Base-by-base conservation (phyloP, 2,888 invertebrate species). In the Hybos culiciformis region DNA sequence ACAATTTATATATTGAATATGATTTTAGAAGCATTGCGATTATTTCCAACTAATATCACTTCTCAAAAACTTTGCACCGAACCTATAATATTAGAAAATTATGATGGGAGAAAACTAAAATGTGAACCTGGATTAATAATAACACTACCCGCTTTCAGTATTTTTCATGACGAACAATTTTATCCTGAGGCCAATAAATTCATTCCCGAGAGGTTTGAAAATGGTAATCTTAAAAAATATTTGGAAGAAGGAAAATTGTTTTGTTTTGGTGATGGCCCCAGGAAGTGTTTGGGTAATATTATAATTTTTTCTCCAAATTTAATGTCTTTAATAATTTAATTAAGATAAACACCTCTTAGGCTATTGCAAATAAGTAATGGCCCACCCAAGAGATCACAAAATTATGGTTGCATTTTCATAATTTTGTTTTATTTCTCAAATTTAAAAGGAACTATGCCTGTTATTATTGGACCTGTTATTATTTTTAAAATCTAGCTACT, bases 261-360 rank as follows among this genome's bases (percentile, higher is more conserved):
- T 39, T 56, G 54, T 3, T 65, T 63, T 34, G 59, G 62, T 1
- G 61, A 65, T 49, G 66, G 64, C 3, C 66, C 64, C 0, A 54
- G 64, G 39, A 43, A 56, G 5, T 66, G 63, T 45, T 50, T 62
- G 38, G 65, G 62, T 60, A 34, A 33, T 3, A 9, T 12, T 0
- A n/a, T n/a, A n/a, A n/a, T n/a, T n/a, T n/a, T n/a, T n/a, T n/a
- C n/a, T n/a, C n/a, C n/a, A n/a, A n/a, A n/a, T n/a, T n/a, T n/a
- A n/a, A n/a, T n/a, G n/a, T n/a, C n/a, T n/a, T n/a, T n/a, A n/a
- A n/a, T n/a, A n/a, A n/a, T n/a, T n/a, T n/a, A n/a, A n/a, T n/a
- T n/a, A n/a, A n/a, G n/a, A n/a, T n/a, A n/a, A n/a, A n/a, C n/a
- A n/a, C n/a, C n/a, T n/a, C n/a, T n/a, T n/a, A n/a, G n/a, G n/a